These are phyloP conservation scores for Scarus forsteni DNA, from an alignment of 2,797 vertebrate genomes.

Conservation along the genomic window DNA sequence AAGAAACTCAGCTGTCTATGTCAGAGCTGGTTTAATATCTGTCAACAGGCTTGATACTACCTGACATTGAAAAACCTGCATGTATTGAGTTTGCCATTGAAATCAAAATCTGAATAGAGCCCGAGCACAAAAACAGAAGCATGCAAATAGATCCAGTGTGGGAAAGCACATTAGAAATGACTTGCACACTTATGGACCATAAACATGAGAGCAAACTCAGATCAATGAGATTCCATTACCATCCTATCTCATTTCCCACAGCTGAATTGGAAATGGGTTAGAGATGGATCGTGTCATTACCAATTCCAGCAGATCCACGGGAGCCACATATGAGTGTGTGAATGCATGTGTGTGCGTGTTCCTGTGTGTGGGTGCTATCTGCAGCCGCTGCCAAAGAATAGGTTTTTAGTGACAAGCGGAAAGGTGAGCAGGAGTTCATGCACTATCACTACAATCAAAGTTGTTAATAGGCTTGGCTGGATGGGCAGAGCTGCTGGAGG, in stretches of 20 bases:
- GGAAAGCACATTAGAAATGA: conserved; percentile 76
- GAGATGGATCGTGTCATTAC: conserved; percentile 85
- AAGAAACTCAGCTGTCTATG: too few species aligned
- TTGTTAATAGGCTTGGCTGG: conserved; percentile 42
- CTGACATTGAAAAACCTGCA: background rate
- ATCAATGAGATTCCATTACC: conserved; percentile 86
- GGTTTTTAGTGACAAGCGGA: conserved; percentile 76
- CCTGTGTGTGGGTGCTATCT: conserved; percentile 58
- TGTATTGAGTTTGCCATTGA: conserved; percentile 14
- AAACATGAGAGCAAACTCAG: conserved; percentile 84
- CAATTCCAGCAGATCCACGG: conserved; percentile 78
- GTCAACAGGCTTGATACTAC: background rate
- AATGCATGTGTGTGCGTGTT: conserved; percentile 32
- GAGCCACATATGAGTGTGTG: conserved; percentile 61
- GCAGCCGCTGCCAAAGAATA: conserved; percentile 72
- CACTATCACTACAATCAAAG: conserved; percentile 57
- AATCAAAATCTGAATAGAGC: conserved; percentile 23
- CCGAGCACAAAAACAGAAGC: conserved; percentile 35
- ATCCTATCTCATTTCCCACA: conserved; percentile 82
- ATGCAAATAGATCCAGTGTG: conserved; percentile 67
- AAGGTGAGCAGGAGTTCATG: conserved; percentile 83
- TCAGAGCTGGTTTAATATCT: too few species aligned
- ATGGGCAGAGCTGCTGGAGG: conserved; percentile 33
- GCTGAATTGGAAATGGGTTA: conserved; percentile 81
- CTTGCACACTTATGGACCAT: conserved; percentile 79